A percentile compares a stretch with the other conserved stretches of the same genome.
Evolutionary conservation across 2,113 vertebrate genomes (phyloP).

Genomic region (Tamias sibiricus): DNA sequence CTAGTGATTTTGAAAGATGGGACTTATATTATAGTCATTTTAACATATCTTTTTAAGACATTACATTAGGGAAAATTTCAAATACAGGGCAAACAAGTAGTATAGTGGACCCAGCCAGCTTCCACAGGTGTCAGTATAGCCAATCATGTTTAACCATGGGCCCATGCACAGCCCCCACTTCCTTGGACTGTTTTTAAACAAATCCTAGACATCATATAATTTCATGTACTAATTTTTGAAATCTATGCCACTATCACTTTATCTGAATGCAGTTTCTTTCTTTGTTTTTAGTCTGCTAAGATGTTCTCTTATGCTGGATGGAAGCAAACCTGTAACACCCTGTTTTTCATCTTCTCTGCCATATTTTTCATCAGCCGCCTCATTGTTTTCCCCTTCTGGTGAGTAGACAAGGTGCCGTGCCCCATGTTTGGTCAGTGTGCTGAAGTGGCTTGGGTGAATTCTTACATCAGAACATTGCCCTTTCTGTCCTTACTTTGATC

Average conservation of each 20-base stretch:
- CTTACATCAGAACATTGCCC: background rate
- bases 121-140: background rate
- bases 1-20: background rate
- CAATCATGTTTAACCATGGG: background rate
- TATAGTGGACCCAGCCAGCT: background rate
- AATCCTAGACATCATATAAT: background rate
- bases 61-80: background rate
- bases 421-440: background rate
- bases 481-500: background rate
- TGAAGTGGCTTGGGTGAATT: rapidly evolving
- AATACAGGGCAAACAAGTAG: background rate
- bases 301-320: slow-evolving; percentile 95
- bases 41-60: background rate
- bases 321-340: slow-evolving; percentile 90
- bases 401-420: slow-evolving; percentile 74
- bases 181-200: background rate
- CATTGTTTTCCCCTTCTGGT: slow-evolving; percentile 96
- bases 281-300: slow-evolving; percentile 93
- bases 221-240: background rate
- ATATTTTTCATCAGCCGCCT: slow-evolving; percentile 93
- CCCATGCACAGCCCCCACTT: background rate
- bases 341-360: slow-evolving; percentile 92
- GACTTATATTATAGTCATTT: background rate
- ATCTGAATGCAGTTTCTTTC: background rate
- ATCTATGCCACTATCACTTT: background rate